phyloP scores from a whole-genome alignment of 1,140 invertebrate genomes.

The Watersipora subatra region DNA sequence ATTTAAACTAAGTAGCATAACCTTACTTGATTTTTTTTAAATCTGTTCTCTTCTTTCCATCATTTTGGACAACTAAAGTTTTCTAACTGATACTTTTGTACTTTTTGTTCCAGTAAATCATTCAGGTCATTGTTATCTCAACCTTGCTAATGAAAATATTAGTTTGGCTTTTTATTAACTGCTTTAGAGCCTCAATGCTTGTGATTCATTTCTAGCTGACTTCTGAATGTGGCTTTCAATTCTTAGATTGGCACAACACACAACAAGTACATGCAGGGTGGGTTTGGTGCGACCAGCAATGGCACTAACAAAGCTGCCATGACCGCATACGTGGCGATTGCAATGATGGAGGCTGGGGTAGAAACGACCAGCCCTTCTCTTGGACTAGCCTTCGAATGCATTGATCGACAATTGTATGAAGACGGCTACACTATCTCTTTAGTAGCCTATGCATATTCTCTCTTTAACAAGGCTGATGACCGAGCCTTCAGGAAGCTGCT shows the following conservation, averaged over 20 bases:
- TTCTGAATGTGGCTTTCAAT: background rate
- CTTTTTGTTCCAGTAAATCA: too few species aligned
- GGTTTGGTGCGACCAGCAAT: slow-evolving; percentile 18
- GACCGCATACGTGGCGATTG: slow-evolving; percentile 31
- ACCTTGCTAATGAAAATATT: too few species aligned
- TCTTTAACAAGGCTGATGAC: slow-evolving; percentile 13
- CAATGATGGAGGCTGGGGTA: slow-evolving; percentile 25
- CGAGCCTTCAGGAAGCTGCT: slow-evolving; percentile 43
- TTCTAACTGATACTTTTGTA: too few species aligned
- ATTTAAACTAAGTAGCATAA: slow-evolving; percentile 43
- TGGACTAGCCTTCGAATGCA: slow-evolving; percentile 4
- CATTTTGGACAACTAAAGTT: too few species aligned
- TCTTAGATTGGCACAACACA: slow-evolving; percentile 15
- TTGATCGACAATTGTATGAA: slow-evolving; percentile 5
- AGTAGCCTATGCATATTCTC: slow-evolving; percentile 24
- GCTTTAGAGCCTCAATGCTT: background rate
- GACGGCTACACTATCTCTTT: slow-evolving; percentile 63
- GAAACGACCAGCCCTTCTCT: slow-evolving; percentile 10
- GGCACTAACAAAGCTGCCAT: slow-evolving; percentile 18
- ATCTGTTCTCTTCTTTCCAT: too few species aligned
- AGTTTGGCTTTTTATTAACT: background rate
- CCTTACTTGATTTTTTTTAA: slow-evolving; percentile 53
- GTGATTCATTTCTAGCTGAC: background rate
- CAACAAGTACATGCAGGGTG: slow-evolving; percentile 34
- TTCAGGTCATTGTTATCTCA: too few species aligned